A percentile compares a stretch with the other conserved stretches of the same genome.
Evolutionary conservation across 2,113 vertebrate species (phyloP).

Genomic region (Bubo scandiacus): DNA sequence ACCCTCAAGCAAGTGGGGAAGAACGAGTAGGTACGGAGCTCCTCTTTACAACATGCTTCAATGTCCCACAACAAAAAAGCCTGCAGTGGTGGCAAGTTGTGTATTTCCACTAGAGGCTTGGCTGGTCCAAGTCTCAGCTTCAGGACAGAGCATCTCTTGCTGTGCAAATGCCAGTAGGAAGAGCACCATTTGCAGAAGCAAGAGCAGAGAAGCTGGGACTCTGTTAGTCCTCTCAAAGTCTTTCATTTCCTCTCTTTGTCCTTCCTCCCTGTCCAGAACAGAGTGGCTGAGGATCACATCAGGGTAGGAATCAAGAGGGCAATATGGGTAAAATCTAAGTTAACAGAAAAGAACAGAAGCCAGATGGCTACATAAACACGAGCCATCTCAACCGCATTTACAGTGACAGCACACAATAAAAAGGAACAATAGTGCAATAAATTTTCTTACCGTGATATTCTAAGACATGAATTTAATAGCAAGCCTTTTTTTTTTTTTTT

Average conservation of each 20-base stretch:
- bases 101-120: no score
- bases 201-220: background rate
- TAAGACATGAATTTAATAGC: background rate
- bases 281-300: background rate
- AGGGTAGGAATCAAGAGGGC: background rate
- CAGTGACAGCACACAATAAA: background rate
- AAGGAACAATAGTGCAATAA: background rate
- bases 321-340: background rate
- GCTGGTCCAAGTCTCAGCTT: background rate
- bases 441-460: background rate
- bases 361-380: background rate
- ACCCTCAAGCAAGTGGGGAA: background rate
- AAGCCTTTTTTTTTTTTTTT: background rate
- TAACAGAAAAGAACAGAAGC: background rate
- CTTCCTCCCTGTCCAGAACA: background rate
- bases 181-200: background rate
- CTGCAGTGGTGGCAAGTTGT: no score
- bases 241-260: background rate
- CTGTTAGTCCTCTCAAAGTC: background rate
- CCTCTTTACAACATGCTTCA: background rate
- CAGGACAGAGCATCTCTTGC: background rate
- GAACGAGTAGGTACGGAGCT: background rate
- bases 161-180: background rate
- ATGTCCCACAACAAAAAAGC: no score
- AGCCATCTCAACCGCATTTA: background rate